A percentile compares a stretch with the other conserved stretches of the same genome.
Conservation (phyloP, 2,797 vertebrate species). For the Harpagifer antarcticus region DNA sequence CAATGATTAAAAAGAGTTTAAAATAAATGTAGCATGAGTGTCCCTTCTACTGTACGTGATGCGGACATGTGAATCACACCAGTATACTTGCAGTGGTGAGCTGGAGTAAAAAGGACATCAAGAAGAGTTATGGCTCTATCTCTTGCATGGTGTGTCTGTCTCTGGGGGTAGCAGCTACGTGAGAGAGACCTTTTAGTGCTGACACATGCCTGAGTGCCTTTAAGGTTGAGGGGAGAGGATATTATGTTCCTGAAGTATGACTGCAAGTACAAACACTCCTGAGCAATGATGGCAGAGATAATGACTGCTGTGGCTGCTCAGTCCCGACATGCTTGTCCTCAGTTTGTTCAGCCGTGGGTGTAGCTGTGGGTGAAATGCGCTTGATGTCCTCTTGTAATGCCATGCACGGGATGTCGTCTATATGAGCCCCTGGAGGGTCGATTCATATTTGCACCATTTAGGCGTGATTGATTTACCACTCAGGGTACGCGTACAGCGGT, state of each 20-base stretch:
- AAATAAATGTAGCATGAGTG: neutral
- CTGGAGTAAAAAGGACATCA: conserved; percentile 59
- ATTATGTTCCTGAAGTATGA: conserved; percentile 63
- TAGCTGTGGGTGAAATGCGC: conserved; percentile 42
- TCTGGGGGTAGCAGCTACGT: conserved; percentile 60
- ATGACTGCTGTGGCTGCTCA: conserved; percentile 49
- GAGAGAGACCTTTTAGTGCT: conserved; percentile 73
- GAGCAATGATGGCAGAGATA: conserved; percentile 57
- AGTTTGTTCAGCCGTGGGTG: conserved; percentile 35
- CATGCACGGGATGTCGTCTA: conserved; percentile 41
- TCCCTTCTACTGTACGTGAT: conserved; percentile 13
- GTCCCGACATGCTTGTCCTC: conserved; percentile 16
- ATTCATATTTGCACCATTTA: conserved; percentile 81
- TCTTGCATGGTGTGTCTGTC: conserved; percentile 56
- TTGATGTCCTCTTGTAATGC: conserved; percentile 49
- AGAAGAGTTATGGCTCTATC: conserved; percentile 71
- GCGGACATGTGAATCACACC: conserved; percentile 34
- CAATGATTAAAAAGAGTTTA: neutral
- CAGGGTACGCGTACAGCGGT: conserved; percentile 51
- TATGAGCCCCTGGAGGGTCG: conserved; percentile 60
- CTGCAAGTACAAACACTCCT: conserved; percentile 60
- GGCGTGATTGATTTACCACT: conserved; percentile 77
- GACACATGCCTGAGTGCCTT: conserved; percentile 72
- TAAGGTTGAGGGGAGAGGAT: conserved; percentile 57
- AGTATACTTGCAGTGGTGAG: conserved; percentile 32